A percentile compares a stretch with the other conserved stretches of the same genome.
These are phyloP conservation scores for Conchocele bisecta DNA, from an alignment of 2,888 invertebrate species.

Conservation along the genomic window DNA sequence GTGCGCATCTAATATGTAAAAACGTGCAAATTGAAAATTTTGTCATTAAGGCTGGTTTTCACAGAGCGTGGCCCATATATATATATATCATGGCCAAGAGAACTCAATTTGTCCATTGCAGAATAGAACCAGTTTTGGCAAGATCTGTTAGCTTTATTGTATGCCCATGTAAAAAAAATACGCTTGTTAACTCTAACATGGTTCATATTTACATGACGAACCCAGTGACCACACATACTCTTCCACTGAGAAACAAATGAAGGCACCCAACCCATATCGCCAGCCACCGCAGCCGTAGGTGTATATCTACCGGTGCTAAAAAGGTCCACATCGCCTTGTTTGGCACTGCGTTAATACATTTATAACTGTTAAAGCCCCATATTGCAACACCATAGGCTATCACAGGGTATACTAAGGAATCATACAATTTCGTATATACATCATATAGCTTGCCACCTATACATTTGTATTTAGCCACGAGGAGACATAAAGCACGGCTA, in stretches of 20 bases:
- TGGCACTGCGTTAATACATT: conserved; percentile 36
- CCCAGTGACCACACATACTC: not conserved
- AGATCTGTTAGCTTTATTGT: no score
- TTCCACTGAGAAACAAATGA: conserved; percentile 24
- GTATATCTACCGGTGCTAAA: conserved; percentile 23
- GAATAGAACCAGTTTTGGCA: no score
- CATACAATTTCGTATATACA: conserved; percentile 42
- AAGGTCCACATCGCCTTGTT: conserved; percentile 16
- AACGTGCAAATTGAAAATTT: no score
- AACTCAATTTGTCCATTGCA: no score
- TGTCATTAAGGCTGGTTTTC: no score
- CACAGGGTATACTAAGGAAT: conserved; percentile 42
- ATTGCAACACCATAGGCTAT: conserved; percentile 36
- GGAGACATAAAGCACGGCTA: conserved; percentile 33
- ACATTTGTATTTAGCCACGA: conserved; percentile 43
- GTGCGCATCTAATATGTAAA: no score
- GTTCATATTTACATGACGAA: not conserved
- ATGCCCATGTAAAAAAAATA: not conserved
- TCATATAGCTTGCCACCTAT: conserved; percentile 37
- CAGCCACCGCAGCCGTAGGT: conserved; percentile 26
- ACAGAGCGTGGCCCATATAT: no score
- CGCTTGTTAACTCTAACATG: conserved; percentile 4
- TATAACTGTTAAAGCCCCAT: conserved; percentile 21
- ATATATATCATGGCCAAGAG: no score
- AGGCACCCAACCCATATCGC: conserved; percentile 38